phyloP scores from a whole-genome alignment of 2,113 vertebrate species.

The Ornithorhynchus anatinus region DNA sequence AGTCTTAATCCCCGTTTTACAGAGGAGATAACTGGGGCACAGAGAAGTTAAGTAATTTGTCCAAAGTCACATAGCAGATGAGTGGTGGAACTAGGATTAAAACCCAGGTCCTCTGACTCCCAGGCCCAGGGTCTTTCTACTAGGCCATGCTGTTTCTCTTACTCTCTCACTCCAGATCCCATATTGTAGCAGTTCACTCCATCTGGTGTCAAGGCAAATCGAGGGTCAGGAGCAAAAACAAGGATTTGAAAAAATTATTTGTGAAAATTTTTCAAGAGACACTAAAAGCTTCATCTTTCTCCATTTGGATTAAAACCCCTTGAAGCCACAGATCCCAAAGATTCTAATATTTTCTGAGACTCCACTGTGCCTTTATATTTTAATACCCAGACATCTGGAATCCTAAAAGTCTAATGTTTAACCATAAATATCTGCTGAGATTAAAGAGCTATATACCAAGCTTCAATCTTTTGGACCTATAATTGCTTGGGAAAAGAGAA shows the following conservation, averaged over 20 bases:
- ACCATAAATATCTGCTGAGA: slow-evolving; percentile 65
- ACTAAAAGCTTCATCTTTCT: neutral
- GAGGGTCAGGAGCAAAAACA: neutral
- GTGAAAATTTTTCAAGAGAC: slow-evolving; percentile 13
- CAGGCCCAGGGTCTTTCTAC: too few species aligned
- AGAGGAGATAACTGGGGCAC: too few species aligned
- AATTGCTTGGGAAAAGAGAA: slow-evolving; percentile 67
- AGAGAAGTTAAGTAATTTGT: too few species aligned
- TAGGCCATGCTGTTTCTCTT: too few species aligned
- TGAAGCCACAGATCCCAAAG: slow-evolving; percentile 30
- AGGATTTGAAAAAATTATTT: neutral
- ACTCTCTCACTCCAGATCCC: too few species aligned
- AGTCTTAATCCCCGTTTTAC: too few species aligned
- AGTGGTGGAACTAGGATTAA: too few species aligned
- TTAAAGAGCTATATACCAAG: slow-evolving; percentile 62
- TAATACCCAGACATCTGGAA: slow-evolving; percentile 59
- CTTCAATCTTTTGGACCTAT: slow-evolving; percentile 61
- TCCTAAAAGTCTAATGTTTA: slow-evolving; percentile 61
- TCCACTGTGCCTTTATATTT: slow-evolving; percentile 57
- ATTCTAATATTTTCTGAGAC: slow-evolving; percentile 45
- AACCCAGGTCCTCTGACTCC: too few species aligned
- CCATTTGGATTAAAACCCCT: slow-evolving; percentile 18
- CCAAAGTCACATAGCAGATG: too few species aligned
- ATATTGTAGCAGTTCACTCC: neutral
- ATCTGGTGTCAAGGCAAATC: neutral